Base-by-base conservation (phyloP, 2,797 vertebrate species). In the Hapalemur alaotrensis region DNA sequence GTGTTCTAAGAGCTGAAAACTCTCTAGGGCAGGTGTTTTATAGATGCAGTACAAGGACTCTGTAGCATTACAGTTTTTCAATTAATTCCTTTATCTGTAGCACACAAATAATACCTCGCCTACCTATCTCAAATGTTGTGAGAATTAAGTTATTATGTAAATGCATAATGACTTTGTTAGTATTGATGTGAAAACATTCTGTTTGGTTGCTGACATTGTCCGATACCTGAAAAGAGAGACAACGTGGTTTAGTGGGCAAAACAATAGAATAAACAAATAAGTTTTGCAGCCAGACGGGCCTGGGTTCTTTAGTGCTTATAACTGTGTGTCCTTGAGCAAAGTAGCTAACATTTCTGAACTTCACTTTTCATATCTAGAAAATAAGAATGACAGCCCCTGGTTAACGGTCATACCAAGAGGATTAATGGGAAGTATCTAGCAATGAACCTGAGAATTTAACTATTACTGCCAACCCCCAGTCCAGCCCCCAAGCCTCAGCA, bases 121-220 rank as follows among this genome's bases (percentile, higher is more conserved):
- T 78, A n/a, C n/a, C 12, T 84, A 6, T 87, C 75, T 88, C 23
- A n/a, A 81, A 94, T 11, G 59, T 67, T 32, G 13, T 92, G 8
- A 18, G 14, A 91, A 50, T 73, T 41, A 89, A 57, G 23, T 72
- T 28, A 63, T 72, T 65, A 59, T 32, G 4, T 30, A 69, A 52
- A 89, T 32, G 0, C 35, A n/a, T 86, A 54, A 82, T n/a, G 11
- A 46, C 20, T 93, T 83, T 43, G 30, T 48, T 76, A 32, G 9
- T 30, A 54, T 41, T 83, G 35, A 50, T 18, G 38, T 35, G n/a
- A 92, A 83, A 88, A 32, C 5, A 67, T 48, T 73, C 32, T 69
- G 22, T 23, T 25, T 25, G 3, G 91, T 63, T 30, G 3, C 7
- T 22, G 43, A 43, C 7, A 38, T 20, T 79, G 30, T 25, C 38